A percentile compares a stretch with the other conserved stretches of the same genome.
Conservation (phyloP, 2,888 invertebrate species). For the Heliconius sara region DNA sequence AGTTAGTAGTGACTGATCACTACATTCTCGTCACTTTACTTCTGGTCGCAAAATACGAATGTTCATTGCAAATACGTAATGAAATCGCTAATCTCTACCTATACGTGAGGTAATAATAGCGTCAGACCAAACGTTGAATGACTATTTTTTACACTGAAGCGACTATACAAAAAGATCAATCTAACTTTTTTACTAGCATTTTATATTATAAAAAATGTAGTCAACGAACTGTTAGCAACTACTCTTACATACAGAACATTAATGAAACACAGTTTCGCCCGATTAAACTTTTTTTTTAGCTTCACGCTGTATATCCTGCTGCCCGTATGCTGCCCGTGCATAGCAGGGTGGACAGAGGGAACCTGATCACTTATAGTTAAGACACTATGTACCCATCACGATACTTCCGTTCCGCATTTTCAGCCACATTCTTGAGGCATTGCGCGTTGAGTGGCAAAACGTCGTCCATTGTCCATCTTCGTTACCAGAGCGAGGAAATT, state of each 20-base stretch:
- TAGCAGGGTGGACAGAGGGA: no score
- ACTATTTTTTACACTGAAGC: background rate
- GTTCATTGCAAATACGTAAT: background rate
- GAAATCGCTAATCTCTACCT: background rate
- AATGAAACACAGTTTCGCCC: background rate
- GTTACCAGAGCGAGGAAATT: no score
- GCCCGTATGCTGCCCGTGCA: background rate
- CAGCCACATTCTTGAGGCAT: no score
- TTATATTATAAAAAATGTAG: constrained; percentile 19
- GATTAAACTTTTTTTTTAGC: background rate
- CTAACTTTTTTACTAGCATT: background rate
- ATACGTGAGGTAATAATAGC: background rate
- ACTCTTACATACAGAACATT: background rate
- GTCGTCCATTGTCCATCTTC: no score
- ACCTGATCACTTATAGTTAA: no score
- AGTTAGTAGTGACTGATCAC: background rate
- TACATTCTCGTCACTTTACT: background rate
- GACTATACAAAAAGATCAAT: background rate
- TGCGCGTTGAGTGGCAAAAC: no score
- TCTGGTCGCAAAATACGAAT: background rate
- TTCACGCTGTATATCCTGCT: background rate
- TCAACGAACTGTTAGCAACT: constrained; percentile 11
- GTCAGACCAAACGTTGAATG: background rate
- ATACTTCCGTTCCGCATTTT: no score
- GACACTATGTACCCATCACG: no score